Evolutionary conservation across 2,888 invertebrate species (phyloP).

Genomic region (Drosophila anomalata): DNA sequence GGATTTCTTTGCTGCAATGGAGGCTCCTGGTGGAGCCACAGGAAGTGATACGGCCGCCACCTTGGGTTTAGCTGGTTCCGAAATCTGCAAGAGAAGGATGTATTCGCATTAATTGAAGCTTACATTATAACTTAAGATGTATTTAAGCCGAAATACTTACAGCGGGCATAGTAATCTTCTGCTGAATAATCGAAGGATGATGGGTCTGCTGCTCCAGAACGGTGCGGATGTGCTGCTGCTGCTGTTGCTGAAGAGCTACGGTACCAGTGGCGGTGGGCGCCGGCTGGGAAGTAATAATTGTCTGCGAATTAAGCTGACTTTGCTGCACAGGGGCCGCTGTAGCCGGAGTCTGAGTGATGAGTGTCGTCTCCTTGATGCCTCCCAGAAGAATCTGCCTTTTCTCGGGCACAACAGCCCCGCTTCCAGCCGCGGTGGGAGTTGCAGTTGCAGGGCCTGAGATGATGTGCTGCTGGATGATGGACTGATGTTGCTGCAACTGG

Average conservation of each 20-base stretch:
- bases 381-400: conserved; percentile 80
- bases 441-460: conserved; percentile 73
- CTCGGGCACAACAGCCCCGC: conserved; percentile 46
- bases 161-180: conserved; percentile 71
- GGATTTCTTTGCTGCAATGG: conserved; percentile 21
- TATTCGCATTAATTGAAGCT: neutral
- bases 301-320: conserved; percentile 79
- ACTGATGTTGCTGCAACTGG: conserved; percentile 85
- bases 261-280: conserved; percentile 19
- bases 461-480: conserved; percentile 82
- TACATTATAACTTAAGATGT: neutral
- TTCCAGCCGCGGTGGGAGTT: neutral
- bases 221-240: conserved; percentile 79
- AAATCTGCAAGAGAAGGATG: conserved; percentile 8
- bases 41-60: neutral
- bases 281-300: conserved; percentile 80
- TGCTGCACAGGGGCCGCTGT: conserved; percentile 70
- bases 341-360: conserved; percentile 77
- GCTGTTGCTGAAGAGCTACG: conserved; percentile 61
- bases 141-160: conserved; percentile 25
- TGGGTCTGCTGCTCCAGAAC: conserved; percentile 71
- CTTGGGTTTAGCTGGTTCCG: conserved; percentile 27
- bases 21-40: neutral
- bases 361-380: conserved; percentile 78
- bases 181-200: conserved; percentile 79